Percentiles rank a stretch among this genome's conserved stretches.
phyloP scores from a whole-genome alignment of 2,113 vertebrate species.

The Ailuropoda melanoleuca region DNA sequence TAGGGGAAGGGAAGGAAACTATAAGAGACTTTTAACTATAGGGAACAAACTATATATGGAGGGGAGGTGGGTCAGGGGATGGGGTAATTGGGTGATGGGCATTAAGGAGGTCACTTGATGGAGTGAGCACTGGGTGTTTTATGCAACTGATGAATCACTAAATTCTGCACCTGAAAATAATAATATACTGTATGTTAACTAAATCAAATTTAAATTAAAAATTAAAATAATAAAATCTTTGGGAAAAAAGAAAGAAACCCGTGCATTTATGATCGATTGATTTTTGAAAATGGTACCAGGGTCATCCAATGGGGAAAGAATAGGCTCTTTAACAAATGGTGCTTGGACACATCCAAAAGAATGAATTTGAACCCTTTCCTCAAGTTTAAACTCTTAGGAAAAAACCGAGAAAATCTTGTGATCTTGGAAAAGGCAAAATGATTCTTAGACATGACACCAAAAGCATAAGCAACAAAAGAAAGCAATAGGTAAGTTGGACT shows the following conservation, averaged over 20 bases:
- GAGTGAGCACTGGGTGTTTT: background rate
- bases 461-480: background rate
- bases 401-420: background rate
- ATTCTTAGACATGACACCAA: background rate
- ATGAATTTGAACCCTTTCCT: conserved; percentile 11
- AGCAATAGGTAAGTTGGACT: background rate
- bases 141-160: background rate
- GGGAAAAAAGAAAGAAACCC: background rate
- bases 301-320: background rate
- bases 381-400: background rate
- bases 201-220: background rate
- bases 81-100: background rate
- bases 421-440: background rate
- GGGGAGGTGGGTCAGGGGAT: too few species aligned
- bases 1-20: too few species aligned
- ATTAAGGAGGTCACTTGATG: background rate
- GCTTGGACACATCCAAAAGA: background rate
- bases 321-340: background rate
- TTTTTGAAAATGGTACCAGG: conserved; percentile 20
- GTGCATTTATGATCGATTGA: background rate
- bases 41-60: too few species aligned
- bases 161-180: background rate
- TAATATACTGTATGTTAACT: background rate
- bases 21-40: too few species aligned
- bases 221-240: background rate